Base-by-base conservation (phyloP, 2,888 invertebrate genomes). In the Ochlodes sylvanus region DNA sequence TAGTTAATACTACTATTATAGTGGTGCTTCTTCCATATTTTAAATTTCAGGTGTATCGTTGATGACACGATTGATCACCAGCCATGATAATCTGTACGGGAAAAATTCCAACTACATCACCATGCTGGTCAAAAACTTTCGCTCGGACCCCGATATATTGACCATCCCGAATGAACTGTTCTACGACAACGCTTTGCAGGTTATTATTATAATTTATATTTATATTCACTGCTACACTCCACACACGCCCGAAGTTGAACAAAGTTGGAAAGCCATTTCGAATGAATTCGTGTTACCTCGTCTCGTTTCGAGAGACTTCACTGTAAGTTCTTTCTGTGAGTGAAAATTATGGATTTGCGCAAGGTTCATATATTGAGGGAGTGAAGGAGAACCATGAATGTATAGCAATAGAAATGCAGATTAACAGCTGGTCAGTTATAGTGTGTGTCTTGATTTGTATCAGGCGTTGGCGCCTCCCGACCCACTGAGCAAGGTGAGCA, bases 41-140 rank as follows among this genome's bases (percentile, higher is more conserved):
- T 44, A 14, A 34, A 57, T 73, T 65, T 17, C 77, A 95, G 95
- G 94, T 41, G 82, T 84, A 65, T 97, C 97, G 0, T 86, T 97
- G 54, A 85, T 97, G 76, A 96, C 97, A 79, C 92, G 97, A 27
- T 82, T 97, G 60, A 94, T 95, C 92, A 78, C 84, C 0, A 88
- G 88, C 0, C 86, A 89, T 52, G 79, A 87, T 0, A 94, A 95
- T 76, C 79, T 92, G 65, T 82, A 86, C 68, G 70, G 76, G 47
- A 95, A 95, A 73, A 93, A 97, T 84, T 88, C 94, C 0, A 74
- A 81, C 68, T 94, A 96, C 79, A 95, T 97, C 61, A 97, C 97
- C 0, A 97, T 97, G 92, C 89, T 98, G n/a, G 89, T 95, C 15
- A 89, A 94, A 68, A 98, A 98, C 89, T 98, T 95, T 86, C 94